phyloP scores from a whole-genome alignment of 2,797 vertebrate species.

The Natrix natrix region DNA sequence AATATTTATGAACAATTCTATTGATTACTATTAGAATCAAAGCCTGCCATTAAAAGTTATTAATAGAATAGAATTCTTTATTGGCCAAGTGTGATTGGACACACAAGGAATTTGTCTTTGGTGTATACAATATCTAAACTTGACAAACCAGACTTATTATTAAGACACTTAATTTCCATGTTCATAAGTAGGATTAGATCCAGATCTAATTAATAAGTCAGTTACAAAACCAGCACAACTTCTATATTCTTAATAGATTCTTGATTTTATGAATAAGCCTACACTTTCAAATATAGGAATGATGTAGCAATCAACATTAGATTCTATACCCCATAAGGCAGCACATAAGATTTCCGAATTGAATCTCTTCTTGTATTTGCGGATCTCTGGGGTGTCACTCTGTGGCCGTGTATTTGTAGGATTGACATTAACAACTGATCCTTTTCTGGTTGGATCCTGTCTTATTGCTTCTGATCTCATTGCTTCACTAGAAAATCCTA shows the following conservation, averaged over 20 bases:
- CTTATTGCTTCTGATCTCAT: conserved; percentile 91
- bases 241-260: background rate
- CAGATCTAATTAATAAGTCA: background rate
- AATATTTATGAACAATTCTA: background rate
- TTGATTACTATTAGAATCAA: background rate
- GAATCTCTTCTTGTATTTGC: conserved; percentile 99
- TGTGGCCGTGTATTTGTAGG: conserved; percentile 95
- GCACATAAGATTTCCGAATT: conserved; percentile 98
- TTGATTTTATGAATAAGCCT: background rate
- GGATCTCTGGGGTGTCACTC: conserved; percentile 96
- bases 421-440: conserved; percentile 97
- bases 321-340: conserved; percentile 90
- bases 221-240: background rate
- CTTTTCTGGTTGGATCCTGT: conserved; percentile 92
- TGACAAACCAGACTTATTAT: background rate
- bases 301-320: background rate
- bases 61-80: background rate
- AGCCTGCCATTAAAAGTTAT: background rate
- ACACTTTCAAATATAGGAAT: background rate
- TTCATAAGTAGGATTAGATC: background rate
- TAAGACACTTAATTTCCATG: background rate
- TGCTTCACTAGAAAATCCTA: conserved; percentile 90
- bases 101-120: no score
- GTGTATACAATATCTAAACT: background rate
- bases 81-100: no score